phyloP scores from a whole-genome alignment of 2,113 vertebrate species.

The Phyllostomus discolor region DNA sequence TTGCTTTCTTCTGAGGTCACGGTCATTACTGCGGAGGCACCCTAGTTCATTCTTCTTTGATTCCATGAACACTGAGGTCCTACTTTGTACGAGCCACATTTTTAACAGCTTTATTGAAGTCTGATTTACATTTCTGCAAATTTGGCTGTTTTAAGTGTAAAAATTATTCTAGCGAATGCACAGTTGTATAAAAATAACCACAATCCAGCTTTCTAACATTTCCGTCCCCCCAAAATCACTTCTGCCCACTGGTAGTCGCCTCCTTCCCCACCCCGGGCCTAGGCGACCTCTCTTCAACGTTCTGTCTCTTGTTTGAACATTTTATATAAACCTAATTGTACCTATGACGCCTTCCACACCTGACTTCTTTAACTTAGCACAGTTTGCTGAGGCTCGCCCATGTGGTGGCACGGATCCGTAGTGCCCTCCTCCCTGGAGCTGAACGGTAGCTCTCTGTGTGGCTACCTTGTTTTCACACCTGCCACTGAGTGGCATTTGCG shows the following conservation, averaged over 20 bases:
- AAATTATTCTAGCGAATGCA: background rate
- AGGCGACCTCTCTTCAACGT: background rate
- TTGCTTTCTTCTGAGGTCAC: background rate
- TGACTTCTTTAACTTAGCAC: background rate
- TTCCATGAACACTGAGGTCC: background rate
- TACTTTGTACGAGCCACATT: background rate
- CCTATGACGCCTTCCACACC: background rate
- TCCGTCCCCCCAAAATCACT: background rate
- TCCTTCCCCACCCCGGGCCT: background rate
- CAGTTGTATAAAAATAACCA: background rate
- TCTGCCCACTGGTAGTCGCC: background rate
- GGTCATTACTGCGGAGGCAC: background rate
- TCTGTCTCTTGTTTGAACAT: background rate
- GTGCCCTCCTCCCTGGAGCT: background rate
- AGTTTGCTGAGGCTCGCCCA: background rate
- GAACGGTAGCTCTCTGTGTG: background rate
- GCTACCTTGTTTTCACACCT: background rate
- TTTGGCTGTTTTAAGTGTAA: background rate
- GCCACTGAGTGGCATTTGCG: background rate
- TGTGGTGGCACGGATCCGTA: background rate
- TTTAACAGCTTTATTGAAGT: background rate
- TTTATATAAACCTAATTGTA: background rate
- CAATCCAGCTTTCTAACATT: background rate
- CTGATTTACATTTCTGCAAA: background rate
- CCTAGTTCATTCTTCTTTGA: background rate